Evolutionary conservation across 2,113 vertebrate species (phyloP).

Genomic region (Microcebus jonahi): DNA sequence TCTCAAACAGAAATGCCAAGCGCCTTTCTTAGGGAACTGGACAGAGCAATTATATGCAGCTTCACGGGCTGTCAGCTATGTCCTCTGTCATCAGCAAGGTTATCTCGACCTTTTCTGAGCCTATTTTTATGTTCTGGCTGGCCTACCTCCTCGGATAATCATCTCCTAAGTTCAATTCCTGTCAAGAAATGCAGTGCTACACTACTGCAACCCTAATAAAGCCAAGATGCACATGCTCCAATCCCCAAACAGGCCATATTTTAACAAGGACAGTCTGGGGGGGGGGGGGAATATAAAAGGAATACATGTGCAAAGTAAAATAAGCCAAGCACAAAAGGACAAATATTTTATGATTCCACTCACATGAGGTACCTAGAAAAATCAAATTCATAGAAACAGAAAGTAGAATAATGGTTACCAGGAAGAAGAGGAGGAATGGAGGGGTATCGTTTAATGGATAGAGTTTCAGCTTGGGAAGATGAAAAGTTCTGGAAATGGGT

Average conservation of each 20-base stretch:
- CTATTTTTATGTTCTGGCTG: conserved; percentile 50
- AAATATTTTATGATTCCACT: neutral
- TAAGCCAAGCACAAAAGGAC: conserved; percentile 16
- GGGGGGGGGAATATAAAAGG: neutral
- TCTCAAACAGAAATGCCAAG: neutral
- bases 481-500: neutral
- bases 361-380: neutral
- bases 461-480: neutral
- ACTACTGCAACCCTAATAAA: conserved; percentile 14
- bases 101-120: conserved; percentile 1
- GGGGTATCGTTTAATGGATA: neutral
- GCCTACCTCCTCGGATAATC: conserved; percentile 26
- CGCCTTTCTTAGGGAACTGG: neutral
- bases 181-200: neutral
- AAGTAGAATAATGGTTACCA: neutral
- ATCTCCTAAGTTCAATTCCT: neutral
- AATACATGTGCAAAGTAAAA: neutral
- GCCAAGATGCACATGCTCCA: neutral
- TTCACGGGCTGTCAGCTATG: neutral
- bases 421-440: neutral
- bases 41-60: neutral
- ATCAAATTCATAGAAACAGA: neutral
- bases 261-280: neutral
- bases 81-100: neutral
- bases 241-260: neutral